Evolutionary conservation across 2,797 vertebrate genomes (phyloP), one percentile per base, ranked within the genome.

Genomic region (Anguilla marmorata): DNA sequence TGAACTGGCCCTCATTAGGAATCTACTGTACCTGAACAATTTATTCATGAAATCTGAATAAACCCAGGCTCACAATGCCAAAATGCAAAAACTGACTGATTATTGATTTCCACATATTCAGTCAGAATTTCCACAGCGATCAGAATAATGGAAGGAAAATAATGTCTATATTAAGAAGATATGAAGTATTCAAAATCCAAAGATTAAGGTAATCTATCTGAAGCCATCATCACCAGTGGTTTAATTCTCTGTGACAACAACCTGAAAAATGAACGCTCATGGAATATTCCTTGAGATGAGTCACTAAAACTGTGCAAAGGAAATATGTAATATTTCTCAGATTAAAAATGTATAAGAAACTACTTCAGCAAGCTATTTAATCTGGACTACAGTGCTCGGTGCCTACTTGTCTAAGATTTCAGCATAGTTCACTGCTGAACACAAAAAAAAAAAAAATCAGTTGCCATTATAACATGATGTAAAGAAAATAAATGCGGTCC

Each of bases 331-430:
- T 89, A 88, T 63, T 85, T 87, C 88, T 88, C 45, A 24, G 86
- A 89, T 87, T 87, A 83, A 89, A 91, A 88, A 88, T 88, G 87
- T 85, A 90, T 89, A 52, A 89, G 86, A 50, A 86, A 85, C 88
- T 88, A 88, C 80, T 86, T 90, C 79, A 2, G 89, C 85, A 86
- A 86, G 79, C 58, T 85, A 84, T 63, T 14, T 48, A 58, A 85
- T 56, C 37, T 52, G 24, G 72, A 69, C 2, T 80, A n/a, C 24
- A n/a, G 79, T 48, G 14, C 63, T 69, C 7, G 1, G 6, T 69
- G 60, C 21, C 60, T 63, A 63, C 24, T 63, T 21, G 21, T 6
- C 19, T 12, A 58, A 58, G 2, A 14, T 58, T 12, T 58, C 19
- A 45, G 41, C 56, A 58, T 58, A 58, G 56, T 19, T 58, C 41